Evolutionary conservation across 2,113 vertebrate genomes (phyloP).

Genomic region (Anarrhichthys ocellatus): DNA sequence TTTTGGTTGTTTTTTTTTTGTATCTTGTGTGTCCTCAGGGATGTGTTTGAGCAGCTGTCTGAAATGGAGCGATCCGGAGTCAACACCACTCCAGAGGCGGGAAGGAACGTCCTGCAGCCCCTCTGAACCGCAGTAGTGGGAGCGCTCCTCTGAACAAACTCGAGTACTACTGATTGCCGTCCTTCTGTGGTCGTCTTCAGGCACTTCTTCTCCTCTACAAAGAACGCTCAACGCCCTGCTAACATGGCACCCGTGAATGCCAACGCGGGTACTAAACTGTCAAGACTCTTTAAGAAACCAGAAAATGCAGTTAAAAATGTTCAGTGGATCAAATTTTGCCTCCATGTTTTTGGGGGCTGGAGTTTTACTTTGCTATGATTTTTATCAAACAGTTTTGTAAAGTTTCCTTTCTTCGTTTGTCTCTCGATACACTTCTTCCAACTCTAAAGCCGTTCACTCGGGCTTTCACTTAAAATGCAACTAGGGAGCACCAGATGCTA

Average conservation of each 20-base stretch:
- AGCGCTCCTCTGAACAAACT: constrained; percentile 47
- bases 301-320: constrained; percentile 62
- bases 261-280: constrained; percentile 24
- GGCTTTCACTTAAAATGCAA: constrained; percentile 59
- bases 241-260: constrained; percentile 17
- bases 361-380: constrained; percentile 64
- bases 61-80: constrained; percentile 88
- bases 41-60: constrained; percentile 94
- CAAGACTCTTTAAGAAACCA: constrained; percentile 45
- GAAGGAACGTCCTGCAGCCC: constrained; percentile 83
- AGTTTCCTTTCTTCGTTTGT: constrained; percentile 29
- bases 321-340: constrained; percentile 59
- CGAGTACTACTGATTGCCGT: constrained; percentile 76
- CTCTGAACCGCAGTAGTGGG: constrained; percentile 68
- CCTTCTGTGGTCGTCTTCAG: constrained; percentile 48
- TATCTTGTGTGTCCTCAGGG: constrained; percentile 79
- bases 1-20: no score
- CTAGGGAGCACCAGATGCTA: constrained; percentile 55
- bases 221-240: constrained; percentile 30
- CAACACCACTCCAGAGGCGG: constrained; percentile 66
- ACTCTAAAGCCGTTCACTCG: constrained; percentile 56
- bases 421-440: constrained; percentile 45
- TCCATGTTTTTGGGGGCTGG: constrained; percentile 45
- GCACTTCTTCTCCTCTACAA: constrained; percentile 49
- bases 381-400: constrained; percentile 71